Conservation (phyloP, 2,888 invertebrate species). For the Eugnorisma glareosa region DNA sequence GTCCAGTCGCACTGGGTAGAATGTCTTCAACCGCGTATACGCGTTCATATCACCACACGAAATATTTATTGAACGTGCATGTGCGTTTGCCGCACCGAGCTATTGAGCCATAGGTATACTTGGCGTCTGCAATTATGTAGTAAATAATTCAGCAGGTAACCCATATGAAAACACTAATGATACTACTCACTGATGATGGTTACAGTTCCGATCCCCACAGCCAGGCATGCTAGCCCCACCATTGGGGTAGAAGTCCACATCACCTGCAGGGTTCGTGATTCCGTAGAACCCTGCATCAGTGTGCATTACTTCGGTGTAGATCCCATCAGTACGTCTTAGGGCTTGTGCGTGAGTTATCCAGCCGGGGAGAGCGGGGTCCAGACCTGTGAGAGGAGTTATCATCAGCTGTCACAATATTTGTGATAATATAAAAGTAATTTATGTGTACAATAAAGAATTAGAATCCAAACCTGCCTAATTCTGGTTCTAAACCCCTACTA, state of each 20-base stretch:
- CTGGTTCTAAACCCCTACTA: too few relatives aligned
- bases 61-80: too few relatives aligned
- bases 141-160: too few relatives aligned
- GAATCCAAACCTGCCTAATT: too few relatives aligned
- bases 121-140: too few relatives aligned
- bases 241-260: slow-evolving; percentile 45
- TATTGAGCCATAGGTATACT: too few relatives aligned
- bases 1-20: too few relatives aligned
- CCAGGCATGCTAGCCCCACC: slow-evolving; percentile 30
- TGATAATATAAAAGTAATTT: background rate
- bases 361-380: slow-evolving; percentile 42
- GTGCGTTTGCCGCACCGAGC: too few relatives aligned
- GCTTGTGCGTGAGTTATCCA: slow-evolving; percentile 29
- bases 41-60: too few relatives aligned
- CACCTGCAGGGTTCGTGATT: slow-evolving; percentile 16
- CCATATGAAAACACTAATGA: too few relatives aligned
- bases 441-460: too few relatives aligned
- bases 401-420: background rate
- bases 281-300: slow-evolving; percentile 43
- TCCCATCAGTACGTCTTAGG: slow-evolving; percentile 5
- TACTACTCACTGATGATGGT: slow-evolving; percentile 40
- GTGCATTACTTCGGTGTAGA: slow-evolving; percentile 45
- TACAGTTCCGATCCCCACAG: slow-evolving; percentile 12
- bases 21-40: too few relatives aligned
- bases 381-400: background rate